Evolutionary conservation across 2,888 invertebrate species (phyloP), one percentile per base, ranked within the genome.

Genomic region (Linyphia triangularis): DNA sequence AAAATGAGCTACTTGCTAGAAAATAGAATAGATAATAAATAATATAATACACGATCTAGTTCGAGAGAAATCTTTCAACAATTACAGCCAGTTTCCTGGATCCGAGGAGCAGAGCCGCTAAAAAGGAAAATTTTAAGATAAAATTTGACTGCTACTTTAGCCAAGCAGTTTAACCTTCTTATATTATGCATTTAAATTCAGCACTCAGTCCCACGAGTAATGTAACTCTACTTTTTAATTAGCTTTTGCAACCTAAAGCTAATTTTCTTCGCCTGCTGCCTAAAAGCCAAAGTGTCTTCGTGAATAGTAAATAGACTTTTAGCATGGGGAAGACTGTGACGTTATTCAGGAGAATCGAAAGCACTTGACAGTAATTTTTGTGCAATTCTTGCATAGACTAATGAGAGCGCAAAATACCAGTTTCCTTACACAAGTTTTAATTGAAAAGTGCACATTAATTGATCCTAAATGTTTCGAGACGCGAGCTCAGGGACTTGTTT

Each of bases 201-300:
- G 24, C 19, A 19, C 24, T 13, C 3, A 1, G 28, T 81, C 75
- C 75, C 75, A 2, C 19, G 75, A 33, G 75, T 57, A 37, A 77
- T 57, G 65, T 84, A 67, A 75, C 67, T 75, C 40, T 33, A 57
- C 59, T 77, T 84, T 84, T 33, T 84, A 84, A 84, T 84, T 65
- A 84, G 40, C 75, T 75, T 67, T 40, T 7, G 57, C 84, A 75
- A 67, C 65, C 57, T 63, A 28, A 73, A 72, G 83, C 72, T 83
- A 83, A 83, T 73, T 83, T 72, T 83, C 63, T 40, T 82, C 72
- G 13, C 28, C 65, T 22, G 16, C 24, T 24, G 37, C 37, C 33
- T 67, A 9, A 16, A 16, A n/a, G 43, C 24, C 2, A 30, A 67
- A 73, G 61, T 63, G 37, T 61, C 63, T 61, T n/a, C 77, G 6